Percentiles rank a stretch among this genome's conserved stretches.
These are phyloP conservation scores for Congeria kusceri DNA, from an alignment of 2,888 invertebrate genomes.

Conservation along the genomic window DNA sequence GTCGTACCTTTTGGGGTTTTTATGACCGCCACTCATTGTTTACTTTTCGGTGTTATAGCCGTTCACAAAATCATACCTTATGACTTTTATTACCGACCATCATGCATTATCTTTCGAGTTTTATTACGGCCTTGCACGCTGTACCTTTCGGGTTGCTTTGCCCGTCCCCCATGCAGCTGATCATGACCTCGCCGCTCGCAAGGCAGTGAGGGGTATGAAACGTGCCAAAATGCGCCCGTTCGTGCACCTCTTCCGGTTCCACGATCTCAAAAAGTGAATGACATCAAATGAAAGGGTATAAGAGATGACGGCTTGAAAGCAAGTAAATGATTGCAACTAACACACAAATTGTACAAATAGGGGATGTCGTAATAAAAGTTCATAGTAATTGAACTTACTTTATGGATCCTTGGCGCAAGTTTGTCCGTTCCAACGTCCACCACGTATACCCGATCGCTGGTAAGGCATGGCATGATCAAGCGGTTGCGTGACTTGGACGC, in stretches of 20 bases:
- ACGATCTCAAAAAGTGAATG: constrained; percentile 89
- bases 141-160: constrained; percentile 92
- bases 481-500: constrained; percentile 89
- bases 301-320: no score
- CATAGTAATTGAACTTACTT: constrained; percentile 62
- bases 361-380: no score
- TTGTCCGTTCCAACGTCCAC: constrained; percentile 92
- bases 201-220: constrained; percentile 98
- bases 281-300: no score
- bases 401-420: constrained; percentile 88
- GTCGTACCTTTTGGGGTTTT: no score
- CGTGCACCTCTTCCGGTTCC: constrained; percentile 92
- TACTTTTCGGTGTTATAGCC: no score
- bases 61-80: no score
- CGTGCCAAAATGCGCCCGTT: constrained; percentile 90
- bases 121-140: not conserved
- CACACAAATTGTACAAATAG: not conserved
- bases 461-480: constrained; percentile 93
- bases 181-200: constrained; percentile 96
- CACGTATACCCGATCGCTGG: constrained; percentile 93
- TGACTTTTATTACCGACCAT: no score
- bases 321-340: no score
- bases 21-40: no score
- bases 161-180: constrained; percentile 96
- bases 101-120: no score